These are phyloP conservation scores for Chiridota heheva DNA, from an alignment of 35 echinoderm and acorn worm genomes.

Conservation along the genomic window DNA sequence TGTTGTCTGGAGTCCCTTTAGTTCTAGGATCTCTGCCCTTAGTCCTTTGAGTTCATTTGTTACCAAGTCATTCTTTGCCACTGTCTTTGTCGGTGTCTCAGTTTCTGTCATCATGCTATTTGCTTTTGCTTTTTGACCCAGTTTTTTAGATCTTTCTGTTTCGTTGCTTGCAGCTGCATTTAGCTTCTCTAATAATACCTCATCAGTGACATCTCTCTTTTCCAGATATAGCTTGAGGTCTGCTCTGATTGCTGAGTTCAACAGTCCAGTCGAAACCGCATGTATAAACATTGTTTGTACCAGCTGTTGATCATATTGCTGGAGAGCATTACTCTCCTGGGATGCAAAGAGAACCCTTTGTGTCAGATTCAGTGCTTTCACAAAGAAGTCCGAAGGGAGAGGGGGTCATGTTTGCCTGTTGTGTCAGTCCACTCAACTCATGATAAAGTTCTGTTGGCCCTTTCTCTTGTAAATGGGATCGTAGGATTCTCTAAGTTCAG, in stretches of 20 bases:
- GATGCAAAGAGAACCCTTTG: slow-evolving; percentile 19
- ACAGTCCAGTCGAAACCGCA: slow-evolving; percentile 10
- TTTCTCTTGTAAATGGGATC: slow-evolving; percentile 50
- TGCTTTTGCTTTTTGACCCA: not conserved
- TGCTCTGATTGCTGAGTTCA: not conserved
- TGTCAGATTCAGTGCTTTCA: slow-evolving; percentile 16
- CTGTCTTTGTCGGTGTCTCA: not conserved
- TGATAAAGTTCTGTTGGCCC: slow-evolving; percentile 36
- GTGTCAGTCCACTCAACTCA: not conserved
- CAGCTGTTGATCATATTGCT: not conserved
- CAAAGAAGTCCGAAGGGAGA: not conserved
- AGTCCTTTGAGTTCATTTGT: not conserved
- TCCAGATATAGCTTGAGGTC: slow-evolving; percentile 27
- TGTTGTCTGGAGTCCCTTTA: not conserved
- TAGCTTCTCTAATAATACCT: slow-evolving; percentile 33
- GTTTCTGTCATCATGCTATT: not conserved
- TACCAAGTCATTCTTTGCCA: not conserved
- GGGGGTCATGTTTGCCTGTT: slow-evolving; percentile 12
- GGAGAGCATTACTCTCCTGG: slow-evolving; percentile 47
- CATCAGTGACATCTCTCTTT: slow-evolving; percentile 9
- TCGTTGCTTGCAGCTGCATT: not conserved
- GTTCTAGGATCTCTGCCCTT: not conserved
- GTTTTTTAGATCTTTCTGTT: slow-evolving; percentile 2
- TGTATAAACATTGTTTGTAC: slow-evolving; percentile 32
- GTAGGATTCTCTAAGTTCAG: not conserved